These are phyloP conservation scores for Cryptomyrus ogoouensis DNA, from an alignment of 2,113 vertebrate genomes.

Conservation along the genomic window DNA sequence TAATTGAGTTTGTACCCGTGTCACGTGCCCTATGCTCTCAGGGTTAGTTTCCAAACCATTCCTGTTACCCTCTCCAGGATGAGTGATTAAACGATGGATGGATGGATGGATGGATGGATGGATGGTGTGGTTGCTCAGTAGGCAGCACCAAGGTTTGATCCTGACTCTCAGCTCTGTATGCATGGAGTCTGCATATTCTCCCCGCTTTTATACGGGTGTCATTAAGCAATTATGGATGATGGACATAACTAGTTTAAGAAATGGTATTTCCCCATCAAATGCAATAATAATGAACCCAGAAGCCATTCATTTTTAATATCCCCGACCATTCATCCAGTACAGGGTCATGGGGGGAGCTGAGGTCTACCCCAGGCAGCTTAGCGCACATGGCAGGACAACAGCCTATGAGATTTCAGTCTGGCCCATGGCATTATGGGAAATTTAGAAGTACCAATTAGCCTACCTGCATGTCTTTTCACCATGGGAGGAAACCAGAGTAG, in stretches of 20 bases:
- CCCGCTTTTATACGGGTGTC: neutral
- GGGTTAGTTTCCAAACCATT: neutral
- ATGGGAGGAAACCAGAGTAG: neutral
- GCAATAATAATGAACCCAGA: neutral
- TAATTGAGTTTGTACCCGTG: neutral
- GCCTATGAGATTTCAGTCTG: neutral
- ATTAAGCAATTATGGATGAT: neutral
- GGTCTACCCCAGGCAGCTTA: neutral
- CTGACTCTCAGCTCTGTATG: neutral
- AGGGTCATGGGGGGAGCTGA: neutral
- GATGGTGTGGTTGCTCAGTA: neutral
- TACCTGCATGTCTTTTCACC: neutral
- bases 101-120: neutral
- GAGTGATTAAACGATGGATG: neutral
- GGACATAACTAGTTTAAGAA: neutral
- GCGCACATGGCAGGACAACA: neutral
- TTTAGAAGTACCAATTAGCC: neutral
- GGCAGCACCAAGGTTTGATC: neutral
- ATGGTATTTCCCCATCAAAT: neutral
- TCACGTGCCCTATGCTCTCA: neutral
- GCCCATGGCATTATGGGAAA: neutral
- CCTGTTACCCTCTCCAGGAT: neutral
- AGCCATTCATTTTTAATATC: neutral
- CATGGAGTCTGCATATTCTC: neutral
- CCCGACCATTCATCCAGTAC: neutral